Percentiles rank a stretch among this genome's conserved stretches.
phyloP scores from a whole-genome alignment of 2,797 vertebrate genomes.

The Sebastiscus albofasciatus region DNA sequence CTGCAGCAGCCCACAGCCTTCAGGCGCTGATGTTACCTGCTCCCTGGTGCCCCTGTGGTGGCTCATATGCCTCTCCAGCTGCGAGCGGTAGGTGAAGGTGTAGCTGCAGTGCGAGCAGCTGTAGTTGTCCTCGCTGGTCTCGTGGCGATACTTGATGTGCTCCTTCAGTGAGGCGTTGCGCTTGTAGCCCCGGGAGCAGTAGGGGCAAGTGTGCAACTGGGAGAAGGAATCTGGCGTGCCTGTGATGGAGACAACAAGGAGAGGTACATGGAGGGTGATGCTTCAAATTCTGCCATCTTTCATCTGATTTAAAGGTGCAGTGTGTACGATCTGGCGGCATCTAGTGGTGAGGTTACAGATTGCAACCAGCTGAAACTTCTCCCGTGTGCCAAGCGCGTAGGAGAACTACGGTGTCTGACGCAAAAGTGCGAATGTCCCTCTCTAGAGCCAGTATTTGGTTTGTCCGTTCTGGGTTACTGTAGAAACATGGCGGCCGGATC shows the following conservation, averaged over 20 bases:
- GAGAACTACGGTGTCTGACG: too few relatives aligned
- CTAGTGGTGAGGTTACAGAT: too few relatives aligned
- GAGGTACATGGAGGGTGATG: background rate
- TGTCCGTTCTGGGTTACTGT: too few relatives aligned
- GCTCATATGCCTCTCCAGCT: conserved; percentile 98
- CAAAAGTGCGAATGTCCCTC: too few relatives aligned
- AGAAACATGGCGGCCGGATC: too few relatives aligned
- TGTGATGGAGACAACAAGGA: conserved; percentile 47
- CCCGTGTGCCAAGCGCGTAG: too few relatives aligned
- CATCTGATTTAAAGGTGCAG: background rate
- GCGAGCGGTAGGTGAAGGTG: conserved; percentile 96
- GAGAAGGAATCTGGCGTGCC: conserved; percentile 95
- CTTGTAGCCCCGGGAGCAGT: conserved; percentile 98
- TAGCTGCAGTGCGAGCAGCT: conserved; percentile 98
- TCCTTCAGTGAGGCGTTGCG: conserved; percentile 98
- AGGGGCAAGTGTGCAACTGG: conserved; percentile 95
- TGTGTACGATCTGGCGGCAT: too few relatives aligned
- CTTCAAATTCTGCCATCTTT: background rate
- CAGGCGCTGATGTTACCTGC: conserved; percentile 82
- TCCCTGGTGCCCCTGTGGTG: conserved; percentile 94
- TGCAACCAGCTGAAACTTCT: too few relatives aligned
- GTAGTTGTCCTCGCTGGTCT: conserved; percentile 98
- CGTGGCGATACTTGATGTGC: conserved; percentile 98
- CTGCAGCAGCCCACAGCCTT: too few relatives aligned
- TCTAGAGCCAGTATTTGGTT: too few relatives aligned